Percentiles rank a stretch among this genome's conserved stretches.
Conservation (phyloP, 37 sponge, comb jelly and placozoan genomes). For the Crambe crambe region DNA sequence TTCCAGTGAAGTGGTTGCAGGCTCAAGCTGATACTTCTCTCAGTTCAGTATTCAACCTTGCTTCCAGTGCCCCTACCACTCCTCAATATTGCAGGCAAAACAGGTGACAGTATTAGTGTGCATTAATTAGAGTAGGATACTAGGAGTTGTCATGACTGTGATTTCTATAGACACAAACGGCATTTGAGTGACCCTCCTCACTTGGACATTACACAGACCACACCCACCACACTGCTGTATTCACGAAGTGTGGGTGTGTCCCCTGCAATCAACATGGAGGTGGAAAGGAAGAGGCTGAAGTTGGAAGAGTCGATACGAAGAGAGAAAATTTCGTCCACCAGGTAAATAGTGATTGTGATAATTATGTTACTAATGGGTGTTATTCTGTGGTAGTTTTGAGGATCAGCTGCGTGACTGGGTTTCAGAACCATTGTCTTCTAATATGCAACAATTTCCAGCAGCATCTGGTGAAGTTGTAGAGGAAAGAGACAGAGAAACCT, state of each 20-base stretch:
- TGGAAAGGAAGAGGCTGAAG: neutral
- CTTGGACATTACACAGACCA: neutral
- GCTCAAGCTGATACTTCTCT: slow-evolving; percentile 46
- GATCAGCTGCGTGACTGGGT: slow-evolving; percentile 20
- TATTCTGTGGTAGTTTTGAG: slow-evolving; percentile 40
- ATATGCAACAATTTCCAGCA: neutral
- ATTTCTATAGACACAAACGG: slow-evolving; percentile 9
- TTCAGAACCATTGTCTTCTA: neutral
- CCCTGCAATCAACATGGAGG: neutral
- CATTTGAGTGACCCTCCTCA: slow-evolving; percentile 20
- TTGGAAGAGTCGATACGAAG: slow-evolving; percentile 5
- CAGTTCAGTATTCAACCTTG: neutral
- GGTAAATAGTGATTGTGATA: too few relatives aligned
- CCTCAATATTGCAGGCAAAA: neutral
- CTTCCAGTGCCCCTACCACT: neutral
- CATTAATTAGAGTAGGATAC: too few relatives aligned
- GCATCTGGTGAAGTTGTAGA: too few relatives aligned
- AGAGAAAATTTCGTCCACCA: slow-evolving; percentile 19
- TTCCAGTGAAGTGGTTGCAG: slow-evolving; percentile 36
- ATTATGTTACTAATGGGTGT: too few relatives aligned
- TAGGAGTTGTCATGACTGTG: too few relatives aligned
- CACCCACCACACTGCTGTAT: neutral
- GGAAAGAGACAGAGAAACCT: too few relatives aligned
- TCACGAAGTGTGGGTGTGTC: slow-evolving; percentile 16
- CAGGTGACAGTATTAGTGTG: neutral